Evolutionary conservation across 2,797 vertebrate species (phyloP), one percentile per base, ranked within the genome.

Genomic region (Poeciliopsis infans): DNA sequence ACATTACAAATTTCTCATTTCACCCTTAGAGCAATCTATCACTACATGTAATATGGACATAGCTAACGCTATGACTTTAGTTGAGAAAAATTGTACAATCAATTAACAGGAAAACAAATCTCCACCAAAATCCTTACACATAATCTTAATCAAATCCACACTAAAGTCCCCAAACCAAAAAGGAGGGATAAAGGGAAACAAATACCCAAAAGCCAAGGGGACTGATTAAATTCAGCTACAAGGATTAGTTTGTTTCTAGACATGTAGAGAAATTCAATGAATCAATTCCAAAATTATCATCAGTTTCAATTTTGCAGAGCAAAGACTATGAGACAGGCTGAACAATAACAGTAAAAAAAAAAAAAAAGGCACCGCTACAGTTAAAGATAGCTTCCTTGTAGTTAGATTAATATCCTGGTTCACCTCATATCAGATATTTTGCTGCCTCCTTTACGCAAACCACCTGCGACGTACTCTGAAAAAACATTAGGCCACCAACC

Each of bases 361-460:
- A 41, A 41, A 41, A 43, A 33, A 1, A 36, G 36, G 36, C 66
- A 69, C 5, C 53, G 75, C 10, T 33, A 75, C 72, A 80, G 23
- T 36, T 11, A n/a, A 28, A 68, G 43, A 72, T 66, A 83, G 47
- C 20, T 70, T 57, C 43, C 28, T 51, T 45, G 75, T 75, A 46
- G 47, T 23, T 1, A 69, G 55, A 25, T 31, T 15, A 12, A 55
- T 70, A 20, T 31, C 8, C 12, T 5, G 13, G 20, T 41, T 61
- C 28, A 78, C 53, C 72, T 74, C 59, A 41, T 51, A 43, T 59
- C 51, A 72, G 82, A 49, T 86, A 79, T 83, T 81, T 86, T 85
- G 78, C 81, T 83, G 83, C 72, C 90, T 88, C 84, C 88, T 94
- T 91, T 89, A 93, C 83, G 88, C 88, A 90, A 83, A 90, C 76